Base-by-base conservation (phyloP, 2,888 invertebrate genomes). In the Poecilobothrus nobilitatus region DNA sequence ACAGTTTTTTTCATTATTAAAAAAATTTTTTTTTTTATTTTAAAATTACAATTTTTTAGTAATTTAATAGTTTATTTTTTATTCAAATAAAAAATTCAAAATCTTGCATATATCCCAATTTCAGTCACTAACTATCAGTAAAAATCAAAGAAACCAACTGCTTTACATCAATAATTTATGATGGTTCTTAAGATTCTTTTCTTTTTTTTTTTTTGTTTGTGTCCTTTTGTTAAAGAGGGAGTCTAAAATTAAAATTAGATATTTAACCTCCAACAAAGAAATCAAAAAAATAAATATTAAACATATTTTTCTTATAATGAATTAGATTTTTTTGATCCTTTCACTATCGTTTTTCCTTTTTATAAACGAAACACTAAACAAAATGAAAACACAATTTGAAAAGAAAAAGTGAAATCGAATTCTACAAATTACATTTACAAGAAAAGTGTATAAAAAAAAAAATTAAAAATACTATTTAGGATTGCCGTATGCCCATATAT, bases 1-100 rank as follows among this genome's bases (percentile, higher is more conserved):
- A 27, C 27, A 4, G 27, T 27, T 27, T 5, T 27, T 27, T 27
- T 2, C n/a, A n/a, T n/a, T n/a, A n/a, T n/a, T n/a, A 27, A 27
- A 27, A 27, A 27, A 27, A 37, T 37, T 37, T 37, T 37, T 7
- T 37, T 37, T 12, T 37, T 8, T 34, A 34, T 34, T 37, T 27
- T 27, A 27, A 27, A 27, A 27, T 2, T 5, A 27, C 27, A 4
- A 37, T 37, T 37, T 37, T 37, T n/a, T 53, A 6, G 53, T 53
- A 53, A 53, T 53, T 53, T 53, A 53, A 53, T 53, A 53, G 53
- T 53, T 53, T 53, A 18, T 53, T 53, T 53, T 53, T 18, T 53
- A 18, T 53, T 53, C 2, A 53, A 18, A 53, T 18, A 53, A 53
- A 53, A 53, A 53, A 18, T 18, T 4, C 15, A 9, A 53, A 53